phyloP scores from a whole-genome alignment of 2,888 invertebrate species.

The Calephelis perditalis region DNA sequence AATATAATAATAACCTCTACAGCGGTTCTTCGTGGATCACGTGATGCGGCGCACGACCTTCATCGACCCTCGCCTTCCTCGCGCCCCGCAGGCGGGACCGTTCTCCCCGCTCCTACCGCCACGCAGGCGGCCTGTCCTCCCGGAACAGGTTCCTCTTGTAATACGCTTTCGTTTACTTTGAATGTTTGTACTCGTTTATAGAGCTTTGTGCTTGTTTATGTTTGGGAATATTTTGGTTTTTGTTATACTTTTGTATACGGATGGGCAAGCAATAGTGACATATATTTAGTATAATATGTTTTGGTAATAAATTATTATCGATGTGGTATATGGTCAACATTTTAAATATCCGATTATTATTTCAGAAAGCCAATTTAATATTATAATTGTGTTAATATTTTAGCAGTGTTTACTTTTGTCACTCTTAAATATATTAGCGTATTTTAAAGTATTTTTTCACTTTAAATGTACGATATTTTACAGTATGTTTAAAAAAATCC shows the following conservation, averaged over 20 bases:
- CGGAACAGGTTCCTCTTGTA: slow-evolving; percentile 43
- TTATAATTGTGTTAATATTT: too few relatives aligned
- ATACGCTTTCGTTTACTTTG: slow-evolving; percentile 13
- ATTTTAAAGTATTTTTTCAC: too few relatives aligned
- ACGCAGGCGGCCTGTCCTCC: slow-evolving; percentile 57
- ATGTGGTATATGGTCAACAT: too few relatives aligned
- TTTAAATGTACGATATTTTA: too few relatives aligned
- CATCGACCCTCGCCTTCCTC: slow-evolving; percentile 97
- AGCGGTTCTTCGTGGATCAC: slow-evolving; percentile 97
- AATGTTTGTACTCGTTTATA: not conserved
- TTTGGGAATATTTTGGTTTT: slow-evolving; percentile 12
- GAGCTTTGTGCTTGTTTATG: too few relatives aligned
- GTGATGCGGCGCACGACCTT: slow-evolving; percentile 95
- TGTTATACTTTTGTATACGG: slow-evolving; percentile 10
- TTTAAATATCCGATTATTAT: too few relatives aligned
- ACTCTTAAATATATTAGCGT: too few relatives aligned
- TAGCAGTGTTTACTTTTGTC: too few relatives aligned
- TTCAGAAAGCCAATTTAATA: too few relatives aligned
- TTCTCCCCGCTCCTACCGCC: slow-evolving; percentile 65
- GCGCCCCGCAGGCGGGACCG: slow-evolving; percentile 81
- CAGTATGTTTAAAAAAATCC: too few relatives aligned
- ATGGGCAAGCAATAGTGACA: not conserved
- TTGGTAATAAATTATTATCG: too few relatives aligned
- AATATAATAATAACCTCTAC: slow-evolving; percentile 17
- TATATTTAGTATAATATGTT: too few relatives aligned